Percentiles rank a stretch among this genome's conserved stretches.
phyloP scores from a whole-genome alignment of 2,113 vertebrate genomes.

The Neogale vison region DNA sequence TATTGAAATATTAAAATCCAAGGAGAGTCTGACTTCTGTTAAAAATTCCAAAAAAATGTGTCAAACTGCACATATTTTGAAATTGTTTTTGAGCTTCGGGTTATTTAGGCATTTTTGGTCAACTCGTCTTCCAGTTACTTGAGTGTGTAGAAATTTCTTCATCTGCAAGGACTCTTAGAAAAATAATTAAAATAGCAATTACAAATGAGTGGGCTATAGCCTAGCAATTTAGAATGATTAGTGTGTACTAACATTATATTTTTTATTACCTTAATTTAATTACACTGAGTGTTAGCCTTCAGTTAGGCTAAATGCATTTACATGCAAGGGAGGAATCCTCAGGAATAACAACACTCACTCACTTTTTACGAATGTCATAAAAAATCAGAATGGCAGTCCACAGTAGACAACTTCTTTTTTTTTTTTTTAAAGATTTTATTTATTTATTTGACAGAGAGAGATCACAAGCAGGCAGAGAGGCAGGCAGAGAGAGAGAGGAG shows the following conservation, averaged over 20 bases:
- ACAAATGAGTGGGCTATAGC: neutral
- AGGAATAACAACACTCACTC: neutral
- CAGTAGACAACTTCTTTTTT: neutral
- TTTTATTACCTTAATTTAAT: constrained; percentile 8
- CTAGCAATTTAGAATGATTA: neutral
- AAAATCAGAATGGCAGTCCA: neutral
- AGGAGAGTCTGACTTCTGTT: neutral
- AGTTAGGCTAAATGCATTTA: neutral
- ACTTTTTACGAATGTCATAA: neutral
- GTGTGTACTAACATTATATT: neutral
- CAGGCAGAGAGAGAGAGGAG: no score
- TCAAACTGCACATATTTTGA: neutral
- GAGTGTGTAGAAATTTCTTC: neutral
- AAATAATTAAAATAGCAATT: neutral
- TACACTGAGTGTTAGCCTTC: neutral
- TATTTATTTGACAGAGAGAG: no score
- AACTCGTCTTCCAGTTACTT: neutral
- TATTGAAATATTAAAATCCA: neutral
- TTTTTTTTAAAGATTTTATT: no score
- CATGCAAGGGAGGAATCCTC: neutral
- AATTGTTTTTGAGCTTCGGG: neutral
- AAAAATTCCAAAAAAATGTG: neutral
- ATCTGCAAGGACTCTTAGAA: neutral
- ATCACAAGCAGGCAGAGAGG: no score
- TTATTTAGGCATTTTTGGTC: neutral